phyloP scores from a whole-genome alignment of 2,797 vertebrate species.

The Chanos chanos region DNA sequence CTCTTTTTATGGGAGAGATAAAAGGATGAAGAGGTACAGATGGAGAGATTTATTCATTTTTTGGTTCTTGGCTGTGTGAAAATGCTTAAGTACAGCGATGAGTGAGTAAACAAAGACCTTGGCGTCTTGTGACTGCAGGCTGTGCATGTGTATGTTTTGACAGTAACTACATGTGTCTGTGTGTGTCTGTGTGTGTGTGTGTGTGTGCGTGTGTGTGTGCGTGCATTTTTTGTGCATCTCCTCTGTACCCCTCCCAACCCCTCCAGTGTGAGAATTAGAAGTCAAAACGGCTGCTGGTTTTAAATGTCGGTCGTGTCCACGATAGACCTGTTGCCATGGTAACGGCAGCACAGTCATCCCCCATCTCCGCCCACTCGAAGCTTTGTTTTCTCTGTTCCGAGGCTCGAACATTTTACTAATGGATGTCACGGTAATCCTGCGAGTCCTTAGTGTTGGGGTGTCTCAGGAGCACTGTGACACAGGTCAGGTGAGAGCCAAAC shows the following conservation, averaged over 20 bases:
- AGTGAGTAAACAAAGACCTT: too few relatives aligned
- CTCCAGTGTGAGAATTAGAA: not conserved
- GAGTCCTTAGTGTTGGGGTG: slow-evolving; percentile 26
- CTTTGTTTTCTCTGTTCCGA: not conserved
- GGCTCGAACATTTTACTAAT: slow-evolving; percentile 16
- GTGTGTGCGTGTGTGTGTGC: slow-evolving; percentile 24
- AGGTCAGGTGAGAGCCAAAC: too few relatives aligned
- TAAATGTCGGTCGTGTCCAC: slow-evolving; percentile 15
- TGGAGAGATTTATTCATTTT: too few relatives aligned
- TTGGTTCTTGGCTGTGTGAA: too few relatives aligned
- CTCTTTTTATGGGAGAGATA: too few relatives aligned
- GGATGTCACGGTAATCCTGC: slow-evolving; percentile 13
- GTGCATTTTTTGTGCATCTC: slow-evolving; percentile 15
- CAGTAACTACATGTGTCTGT: not conserved
- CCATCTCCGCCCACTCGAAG: not conserved
- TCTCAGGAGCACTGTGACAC: too few relatives aligned
- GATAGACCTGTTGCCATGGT: slow-evolving; percentile 16
- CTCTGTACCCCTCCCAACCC: too few relatives aligned
- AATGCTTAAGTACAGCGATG: too few relatives aligned
- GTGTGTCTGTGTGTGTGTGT: slow-evolving; percentile 32
- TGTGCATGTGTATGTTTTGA: not conserved
- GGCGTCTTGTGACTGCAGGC: not conserved
- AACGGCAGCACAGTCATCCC: not conserved
- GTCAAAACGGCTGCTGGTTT: slow-evolving; percentile 11
- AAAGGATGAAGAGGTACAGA: too few relatives aligned